A percentile compares a stretch with the other conserved stretches of the same genome.
These are phyloP conservation scores for Ypsolopha sequella DNA, from an alignment of 2,888 invertebrate genomes.

Conservation along the genomic window DNA sequence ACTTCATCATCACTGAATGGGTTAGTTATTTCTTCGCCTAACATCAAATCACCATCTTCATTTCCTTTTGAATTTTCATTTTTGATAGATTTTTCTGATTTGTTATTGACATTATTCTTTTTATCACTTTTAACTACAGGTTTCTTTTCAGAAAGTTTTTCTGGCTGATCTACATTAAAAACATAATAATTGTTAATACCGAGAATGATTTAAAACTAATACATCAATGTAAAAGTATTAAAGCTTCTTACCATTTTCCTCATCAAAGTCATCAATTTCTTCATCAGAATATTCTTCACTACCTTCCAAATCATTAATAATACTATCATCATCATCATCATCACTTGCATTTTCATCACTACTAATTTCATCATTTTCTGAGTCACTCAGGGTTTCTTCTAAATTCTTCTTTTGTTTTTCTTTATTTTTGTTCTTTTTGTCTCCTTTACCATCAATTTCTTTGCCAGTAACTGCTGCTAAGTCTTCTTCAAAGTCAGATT, in stretches of 20 bases:
- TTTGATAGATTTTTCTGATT: slow-evolving; percentile 26
- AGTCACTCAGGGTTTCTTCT: slow-evolving; percentile 4
- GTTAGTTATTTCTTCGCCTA: slow-evolving; percentile 9
- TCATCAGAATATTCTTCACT: slow-evolving; percentile 9
- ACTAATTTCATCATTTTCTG: slow-evolving; percentile 9
- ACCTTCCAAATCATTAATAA: slow-evolving; percentile 12
- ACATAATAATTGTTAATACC: too few species aligned
- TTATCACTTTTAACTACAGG: background rate
- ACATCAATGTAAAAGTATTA: background rate
- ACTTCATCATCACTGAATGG: slow-evolving; percentile 60
- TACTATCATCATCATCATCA: slow-evolving; percentile 16
- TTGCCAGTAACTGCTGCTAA: slow-evolving; percentile 68
- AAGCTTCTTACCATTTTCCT: slow-evolving; percentile 21
- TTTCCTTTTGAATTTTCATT: slow-evolving; percentile 9
- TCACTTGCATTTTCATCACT: slow-evolving; percentile 10
- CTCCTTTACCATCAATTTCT: slow-evolving; percentile 26
- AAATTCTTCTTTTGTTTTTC: slow-evolving; percentile 10
- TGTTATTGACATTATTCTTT: background rate
- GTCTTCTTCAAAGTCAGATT: slow-evolving; percentile 75
- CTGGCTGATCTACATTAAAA: too few species aligned
- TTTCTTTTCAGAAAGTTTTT: too few species aligned
- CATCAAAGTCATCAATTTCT: slow-evolving; percentile 8
- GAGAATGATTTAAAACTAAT: too few species aligned
- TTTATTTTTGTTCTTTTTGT: slow-evolving; percentile 14
- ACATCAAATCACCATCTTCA: background rate